Evolutionary conservation across 2,113 vertebrate species (phyloP).

Genomic region (Percopsis transmontana): DNA sequence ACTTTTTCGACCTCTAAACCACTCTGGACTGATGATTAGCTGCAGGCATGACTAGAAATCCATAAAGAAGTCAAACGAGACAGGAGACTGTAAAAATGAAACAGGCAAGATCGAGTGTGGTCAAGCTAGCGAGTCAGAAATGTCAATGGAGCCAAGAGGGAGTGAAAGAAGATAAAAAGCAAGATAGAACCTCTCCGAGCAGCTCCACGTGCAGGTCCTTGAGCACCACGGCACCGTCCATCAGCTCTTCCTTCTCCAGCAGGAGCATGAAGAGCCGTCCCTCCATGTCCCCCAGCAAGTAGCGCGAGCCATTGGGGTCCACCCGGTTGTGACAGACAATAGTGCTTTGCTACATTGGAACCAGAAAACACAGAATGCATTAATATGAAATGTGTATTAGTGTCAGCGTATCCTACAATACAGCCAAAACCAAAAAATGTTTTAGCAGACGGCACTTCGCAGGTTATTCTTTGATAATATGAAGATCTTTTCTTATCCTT

Average conservation of each 20-base stretch:
- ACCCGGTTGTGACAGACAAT: slow-evolving; percentile 98
- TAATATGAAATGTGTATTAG: no score
- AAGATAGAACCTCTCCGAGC: slow-evolving; percentile 86
- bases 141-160: background rate
- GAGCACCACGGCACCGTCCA: slow-evolving; percentile 91
- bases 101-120: slow-evolving; percentile 9
- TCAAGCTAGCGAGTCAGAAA: slow-evolving; percentile 14
- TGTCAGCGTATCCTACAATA: no score
- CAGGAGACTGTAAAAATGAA: slow-evolving; percentile 11
- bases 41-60: slow-evolving; percentile 33
- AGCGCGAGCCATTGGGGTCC: slow-evolving; percentile 95
- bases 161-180: background rate
- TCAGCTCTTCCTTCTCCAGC: slow-evolving; percentile 97
- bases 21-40: slow-evolving; percentile 39
- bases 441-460: no score
- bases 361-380: background rate
- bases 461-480: no score
- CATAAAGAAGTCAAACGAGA: slow-evolving; percentile 33
- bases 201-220: slow-evolving; percentile 96
- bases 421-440: no score
- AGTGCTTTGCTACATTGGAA: slow-evolving; percentile 89
- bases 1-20: slow-evolving; percentile 23
- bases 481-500: no score
- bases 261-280: slow-evolving; percentile 97
- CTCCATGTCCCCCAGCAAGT: slow-evolving; percentile 97